Evolutionary conservation across 2,797 vertebrate genomes (phyloP), one percentile per base, ranked within the genome.

Genomic region (Myotis myotis): DNA sequence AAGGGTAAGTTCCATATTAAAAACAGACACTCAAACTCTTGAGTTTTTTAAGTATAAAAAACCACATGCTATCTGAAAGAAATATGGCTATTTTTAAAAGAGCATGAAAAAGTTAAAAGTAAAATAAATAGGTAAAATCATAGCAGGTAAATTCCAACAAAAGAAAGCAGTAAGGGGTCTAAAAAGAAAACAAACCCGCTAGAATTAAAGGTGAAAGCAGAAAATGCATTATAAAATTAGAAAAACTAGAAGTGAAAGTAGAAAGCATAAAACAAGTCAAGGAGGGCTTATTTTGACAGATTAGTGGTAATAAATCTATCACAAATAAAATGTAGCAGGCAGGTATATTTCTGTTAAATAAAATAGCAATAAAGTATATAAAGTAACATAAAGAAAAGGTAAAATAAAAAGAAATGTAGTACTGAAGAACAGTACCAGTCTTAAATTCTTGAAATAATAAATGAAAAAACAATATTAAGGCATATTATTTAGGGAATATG

Each of bases 361-460:
- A 71, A 23, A 51, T 57, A 89, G 51, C 49, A 79, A 94, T 74
- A 76, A 95, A 92, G 80, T 85, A 87, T 41, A 72, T 60, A 83
- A 94, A 89, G 76, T 70, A 81, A 94, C 90, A 89, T 17, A 79
- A 89, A 78, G 44, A 55, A 17, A 17, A 75, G 74, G 8, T 78
- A 87, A 94, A 95, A 71, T 55, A 38, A 74, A 96, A 70, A 74
- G n/a, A 93, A 89, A 64, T 64, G 81, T 22, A 86, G 38, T 49
- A 74, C 25, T 76, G 33, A 23, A 76, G 93, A 86, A 79, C 8
- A 93, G 82, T 85, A 93, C 70, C 17, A 79, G 51, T 83, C 82
- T 94, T 55, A 88, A 93, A 55, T 94, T 95, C 78, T 90, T 90
- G 6, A 93, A 94, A 92, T 87, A 93, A 96, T 78, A 51, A 94